Percentiles rank a stretch among this genome's conserved stretches.
phyloP scores from a whole-genome alignment of 2,888 invertebrate genomes.

The Boloria euphrosyne region DNA sequence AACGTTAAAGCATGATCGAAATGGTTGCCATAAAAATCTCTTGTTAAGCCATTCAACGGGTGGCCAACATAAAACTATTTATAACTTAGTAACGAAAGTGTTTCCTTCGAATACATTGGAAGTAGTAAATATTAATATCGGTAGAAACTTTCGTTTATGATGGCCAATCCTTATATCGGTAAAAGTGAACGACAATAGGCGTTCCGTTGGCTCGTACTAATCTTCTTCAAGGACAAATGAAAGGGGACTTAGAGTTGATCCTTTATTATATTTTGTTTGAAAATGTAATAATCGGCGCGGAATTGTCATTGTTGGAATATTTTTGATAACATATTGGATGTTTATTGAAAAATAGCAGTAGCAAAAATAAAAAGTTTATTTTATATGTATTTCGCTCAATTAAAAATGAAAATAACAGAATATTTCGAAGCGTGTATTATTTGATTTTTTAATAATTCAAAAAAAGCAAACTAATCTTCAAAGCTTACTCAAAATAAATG shows the following conservation, averaged over 20 bases:
- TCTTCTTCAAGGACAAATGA: slow-evolving; percentile 44
- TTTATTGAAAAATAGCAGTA: too few relatives aligned
- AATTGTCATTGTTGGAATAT: slow-evolving; percentile 11
- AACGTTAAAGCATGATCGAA: slow-evolving; percentile 30
- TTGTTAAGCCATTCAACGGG: slow-evolving; percentile 72
- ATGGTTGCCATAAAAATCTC: slow-evolving; percentile 46
- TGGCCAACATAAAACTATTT: slow-evolving; percentile 75
- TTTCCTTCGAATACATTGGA: slow-evolving; percentile 58
- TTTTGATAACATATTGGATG: slow-evolving; percentile 1
- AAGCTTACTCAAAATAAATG: too few relatives aligned
- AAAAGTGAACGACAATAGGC: slow-evolving; percentile 55
- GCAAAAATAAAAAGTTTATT: too few relatives aligned
- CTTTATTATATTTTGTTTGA: slow-evolving; percentile 30
- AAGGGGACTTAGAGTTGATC: slow-evolving; percentile 26
- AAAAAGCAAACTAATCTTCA: too few relatives aligned
- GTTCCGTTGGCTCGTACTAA: slow-evolving; percentile 51
- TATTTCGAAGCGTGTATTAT: too few relatives aligned
- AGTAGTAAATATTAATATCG: slow-evolving; percentile 77
- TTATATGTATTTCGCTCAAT: too few relatives aligned
- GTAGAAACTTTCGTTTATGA: slow-evolving; percentile 69
- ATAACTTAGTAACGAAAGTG: slow-evolving; percentile 68
- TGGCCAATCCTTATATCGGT: slow-evolving; percentile 51
- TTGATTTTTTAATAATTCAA: too few relatives aligned
- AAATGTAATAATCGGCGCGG: slow-evolving; percentile 22
- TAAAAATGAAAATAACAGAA: too few relatives aligned